Evolutionary conservation across 2,888 invertebrate genomes (phyloP).

Genomic region (Thereva unica): DNA sequence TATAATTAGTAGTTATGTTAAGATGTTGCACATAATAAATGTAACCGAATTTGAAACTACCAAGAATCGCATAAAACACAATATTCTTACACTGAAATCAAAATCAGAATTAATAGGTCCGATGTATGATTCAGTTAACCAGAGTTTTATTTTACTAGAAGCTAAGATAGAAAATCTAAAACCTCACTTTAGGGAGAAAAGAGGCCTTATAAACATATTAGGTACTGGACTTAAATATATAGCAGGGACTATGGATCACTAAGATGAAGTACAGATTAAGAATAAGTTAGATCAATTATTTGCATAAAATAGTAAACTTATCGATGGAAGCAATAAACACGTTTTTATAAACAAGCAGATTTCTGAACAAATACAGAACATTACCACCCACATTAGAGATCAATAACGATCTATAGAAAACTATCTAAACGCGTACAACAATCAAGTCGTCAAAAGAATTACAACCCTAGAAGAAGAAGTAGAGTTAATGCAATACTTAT

Average conservation of each 20-base stretch:
- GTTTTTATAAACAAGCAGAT: neutral
- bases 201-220: conserved; percentile 25
- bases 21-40: conserved; percentile 1
- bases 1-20: neutral
- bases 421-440: conserved; percentile 19
- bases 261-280: conserved; percentile 9
- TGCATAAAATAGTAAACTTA: conserved; percentile 4
- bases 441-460: neutral
- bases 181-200: conserved; percentile 17
- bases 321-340: conserved; percentile 7
- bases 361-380: conserved; percentile 27
- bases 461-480: conserved; percentile 2
- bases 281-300: conserved; percentile 3
- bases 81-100: neutral
- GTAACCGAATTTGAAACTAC: conserved; percentile 6
- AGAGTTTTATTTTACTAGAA: conserved; percentile 7
- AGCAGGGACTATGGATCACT: conserved; percentile 19
- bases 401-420: conserved; percentile 12
- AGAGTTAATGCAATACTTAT: conserved; percentile 2
- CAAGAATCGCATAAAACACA: conserved; percentile 1
- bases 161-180: conserved; percentile 9
- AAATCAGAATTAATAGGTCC: conserved; percentile 2
- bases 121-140: conserved; percentile 2
- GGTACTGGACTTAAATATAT: conserved; percentile 32
- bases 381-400: neutral